Conservation (phyloP, 2,113 vertebrate species). For the Rhea pennata region DNA sequence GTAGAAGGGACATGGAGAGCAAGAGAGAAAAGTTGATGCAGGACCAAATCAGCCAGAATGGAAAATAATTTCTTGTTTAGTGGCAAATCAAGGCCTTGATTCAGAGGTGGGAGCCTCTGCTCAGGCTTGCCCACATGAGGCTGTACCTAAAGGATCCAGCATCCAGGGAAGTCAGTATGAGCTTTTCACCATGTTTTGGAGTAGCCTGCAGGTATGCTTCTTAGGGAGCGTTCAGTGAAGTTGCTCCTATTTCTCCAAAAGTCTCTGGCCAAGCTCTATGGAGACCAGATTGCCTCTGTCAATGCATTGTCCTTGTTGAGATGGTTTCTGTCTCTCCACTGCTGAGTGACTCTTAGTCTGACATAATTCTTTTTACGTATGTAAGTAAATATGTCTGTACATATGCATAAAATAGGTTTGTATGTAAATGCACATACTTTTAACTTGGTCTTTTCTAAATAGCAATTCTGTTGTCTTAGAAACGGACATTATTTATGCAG, state of each 20-base stretch:
- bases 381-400: neutral
- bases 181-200: neutral
- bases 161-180: neutral
- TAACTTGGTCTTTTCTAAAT: neutral
- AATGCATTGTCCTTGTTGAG: neutral
- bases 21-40: neutral
- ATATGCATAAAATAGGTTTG: neutral
- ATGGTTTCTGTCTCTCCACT: neutral
- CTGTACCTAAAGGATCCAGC: neutral
- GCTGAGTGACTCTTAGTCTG: neutral
- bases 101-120: neutral
- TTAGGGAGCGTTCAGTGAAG: neutral
- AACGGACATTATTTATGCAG: neutral
- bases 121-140: neutral
- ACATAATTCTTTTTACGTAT: neutral
- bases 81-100: neutral
- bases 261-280: neutral
- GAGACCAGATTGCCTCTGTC: fast-evolving
- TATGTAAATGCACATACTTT: conserved; percentile 38
- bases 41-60: neutral
- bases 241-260: neutral
- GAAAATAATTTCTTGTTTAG: neutral
- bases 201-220: neutral
- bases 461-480: conserved; percentile 61
- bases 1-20: neutral